phyloP scores from a whole-genome alignment of 2,888 invertebrate species.

The Amblyteles armatorius region DNA sequence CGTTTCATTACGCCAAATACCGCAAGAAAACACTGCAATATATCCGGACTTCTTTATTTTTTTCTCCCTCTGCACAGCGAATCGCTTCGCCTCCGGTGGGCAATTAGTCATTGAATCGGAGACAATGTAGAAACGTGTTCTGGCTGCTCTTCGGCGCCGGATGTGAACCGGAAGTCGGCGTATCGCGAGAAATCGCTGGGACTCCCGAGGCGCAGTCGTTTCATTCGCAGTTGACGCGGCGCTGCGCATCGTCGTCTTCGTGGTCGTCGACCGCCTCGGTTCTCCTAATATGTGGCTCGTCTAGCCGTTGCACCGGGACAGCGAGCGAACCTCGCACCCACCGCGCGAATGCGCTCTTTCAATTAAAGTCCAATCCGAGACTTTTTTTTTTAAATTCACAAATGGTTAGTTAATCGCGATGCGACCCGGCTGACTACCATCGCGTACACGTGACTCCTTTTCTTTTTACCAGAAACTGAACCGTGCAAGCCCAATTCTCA shows the following conservation, averaged over 20 bases:
- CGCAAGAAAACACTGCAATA: not conserved
- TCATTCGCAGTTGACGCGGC: slow-evolving; percentile 25
- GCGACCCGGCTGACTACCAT: slow-evolving; percentile 26
- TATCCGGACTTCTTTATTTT: not conserved
- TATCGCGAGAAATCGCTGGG: slow-evolving; percentile 11
- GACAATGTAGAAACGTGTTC: slow-evolving; percentile 11
- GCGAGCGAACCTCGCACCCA: slow-evolving; percentile 44
- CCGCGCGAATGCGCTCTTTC: slow-evolving; percentile 66
- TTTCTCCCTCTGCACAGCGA: not conserved
- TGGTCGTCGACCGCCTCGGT: slow-evolving; percentile 29
- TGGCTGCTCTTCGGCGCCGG: not conserved
- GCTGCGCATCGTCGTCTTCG: slow-evolving; percentile 18
- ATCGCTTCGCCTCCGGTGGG: not conserved
- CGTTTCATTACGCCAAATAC: slow-evolving; percentile 56
- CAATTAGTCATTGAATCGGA: not conserved
- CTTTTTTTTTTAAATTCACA: slow-evolving; percentile 54
- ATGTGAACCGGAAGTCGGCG: slow-evolving; percentile 10
- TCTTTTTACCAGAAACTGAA: slow-evolving; percentile 35
- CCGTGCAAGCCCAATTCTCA: slow-evolving; percentile 81
- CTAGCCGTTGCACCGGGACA: slow-evolving; percentile 58
- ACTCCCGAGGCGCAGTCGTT: slow-evolving; percentile 6
- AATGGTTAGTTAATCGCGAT: not conserved
- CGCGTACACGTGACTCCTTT: slow-evolving; percentile 41
- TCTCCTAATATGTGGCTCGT: slow-evolving; percentile 66
- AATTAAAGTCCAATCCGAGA: slow-evolving; percentile 75